A percentile compares a stretch with the other conserved stretches of the same genome.
Evolutionary conservation across 2,797 vertebrate species (phyloP).

Genomic region (Lophotriccus pileatus): DNA sequence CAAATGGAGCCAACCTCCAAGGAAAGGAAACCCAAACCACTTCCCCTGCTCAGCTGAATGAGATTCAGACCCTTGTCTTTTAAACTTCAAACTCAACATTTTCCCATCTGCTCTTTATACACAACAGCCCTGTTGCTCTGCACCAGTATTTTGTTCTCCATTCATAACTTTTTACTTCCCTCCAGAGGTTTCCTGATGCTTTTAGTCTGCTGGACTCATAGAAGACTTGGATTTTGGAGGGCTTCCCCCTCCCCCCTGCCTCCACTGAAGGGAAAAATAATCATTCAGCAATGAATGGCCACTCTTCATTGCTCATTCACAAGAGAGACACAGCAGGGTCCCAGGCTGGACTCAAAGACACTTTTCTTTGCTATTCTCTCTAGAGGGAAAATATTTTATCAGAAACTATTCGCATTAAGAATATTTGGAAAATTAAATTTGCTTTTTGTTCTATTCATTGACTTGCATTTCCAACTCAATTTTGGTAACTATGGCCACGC

Average conservation of each 20-base stretch:
- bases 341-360: slow-evolving; percentile 5
- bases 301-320: slow-evolving; percentile 57
- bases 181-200: slow-evolving; percentile 55
- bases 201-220: slow-evolving; percentile 42
- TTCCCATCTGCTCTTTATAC: slow-evolving; percentile 66
- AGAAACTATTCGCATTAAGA: background rate
- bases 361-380: slow-evolving; percentile 34
- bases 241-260: background rate
- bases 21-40: slow-evolving; percentile 64
- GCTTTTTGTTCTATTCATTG: background rate
- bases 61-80: slow-evolving; percentile 54
- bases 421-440: background rate
- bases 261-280: slow-evolving; percentile 46
- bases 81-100: slow-evolving; percentile 62
- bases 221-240: slow-evolving; percentile 35
- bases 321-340: slow-evolving; percentile 36
- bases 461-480: background rate
- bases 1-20: slow-evolving; percentile 52
- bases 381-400: slow-evolving; percentile 18
- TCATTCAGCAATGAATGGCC: slow-evolving; percentile 52
- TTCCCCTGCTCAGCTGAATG: slow-evolving; percentile 50
- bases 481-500: background rate
- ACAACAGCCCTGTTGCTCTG: slow-evolving; percentile 40
- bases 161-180: slow-evolving; percentile 65
- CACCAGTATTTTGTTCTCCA: slow-evolving; percentile 55